Evolutionary conservation across 2,797 vertebrate genomes (phyloP).

Genomic region (Falco novaeseelandiae): DNA sequence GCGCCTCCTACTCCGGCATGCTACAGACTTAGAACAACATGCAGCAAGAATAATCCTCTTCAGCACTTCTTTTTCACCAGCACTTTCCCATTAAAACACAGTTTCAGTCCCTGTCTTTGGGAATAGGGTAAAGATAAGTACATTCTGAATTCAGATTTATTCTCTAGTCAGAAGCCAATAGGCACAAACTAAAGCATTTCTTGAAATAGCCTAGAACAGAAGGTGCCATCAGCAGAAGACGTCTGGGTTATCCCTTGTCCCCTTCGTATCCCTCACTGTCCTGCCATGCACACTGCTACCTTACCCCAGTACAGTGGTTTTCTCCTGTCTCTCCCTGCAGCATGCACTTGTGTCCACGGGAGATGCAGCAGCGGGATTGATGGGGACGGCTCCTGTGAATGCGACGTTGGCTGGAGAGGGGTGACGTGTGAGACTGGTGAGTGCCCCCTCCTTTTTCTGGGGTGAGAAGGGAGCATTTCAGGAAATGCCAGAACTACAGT

Average conservation of each 20-base stretch:
- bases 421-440: slow-evolving; percentile 80
- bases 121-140: background rate
- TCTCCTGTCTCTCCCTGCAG: slow-evolving; percentile 65
- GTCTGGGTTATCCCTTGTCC: background rate
- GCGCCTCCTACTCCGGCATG: background rate
- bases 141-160: background rate
- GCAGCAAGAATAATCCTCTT: background rate
- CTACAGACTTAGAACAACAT: background rate
- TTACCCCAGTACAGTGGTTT: background rate
- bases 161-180: background rate
- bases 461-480: background rate
- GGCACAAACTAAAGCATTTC: background rate
- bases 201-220: background rate
- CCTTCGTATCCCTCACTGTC: background rate
- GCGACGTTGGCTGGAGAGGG: slow-evolving; percentile 89
- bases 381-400: slow-evolving; percentile 89
- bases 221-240: background rate
- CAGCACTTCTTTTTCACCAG: background rate
- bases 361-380: slow-evolving; percentile 82
- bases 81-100: background rate
- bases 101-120: background rate
- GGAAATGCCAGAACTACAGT: background rate
- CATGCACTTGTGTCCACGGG: slow-evolving; percentile 84
- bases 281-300: background rate
- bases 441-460: background rate